phyloP scores from a whole-genome alignment of 2,888 invertebrate species.

The Cryptosula pallasiana region DNA sequence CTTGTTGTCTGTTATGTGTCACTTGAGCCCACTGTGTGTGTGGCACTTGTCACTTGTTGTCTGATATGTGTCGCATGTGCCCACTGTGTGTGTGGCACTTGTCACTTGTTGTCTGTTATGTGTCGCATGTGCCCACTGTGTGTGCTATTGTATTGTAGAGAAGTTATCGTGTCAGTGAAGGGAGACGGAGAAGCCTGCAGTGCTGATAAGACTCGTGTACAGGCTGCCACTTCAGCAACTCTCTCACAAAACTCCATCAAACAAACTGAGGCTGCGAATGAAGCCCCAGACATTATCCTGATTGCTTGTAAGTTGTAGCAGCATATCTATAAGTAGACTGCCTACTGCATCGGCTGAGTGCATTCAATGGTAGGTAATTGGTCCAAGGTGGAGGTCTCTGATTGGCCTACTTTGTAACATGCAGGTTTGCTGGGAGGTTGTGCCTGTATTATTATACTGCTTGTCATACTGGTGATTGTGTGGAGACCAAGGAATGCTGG shows the following conservation, averaged over 20 bases:
- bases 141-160: slow-evolving; percentile 32
- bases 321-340: too few relatives aligned
- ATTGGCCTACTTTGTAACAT: too few relatives aligned
- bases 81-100: too few relatives aligned
- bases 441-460: slow-evolving; percentile 37
- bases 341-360: too few relatives aligned
- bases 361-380: too few relatives aligned
- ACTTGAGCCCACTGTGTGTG: too few relatives aligned
- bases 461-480: slow-evolving; percentile 46
- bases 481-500: slow-evolving; percentile 46
- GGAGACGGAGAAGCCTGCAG: slow-evolving; percentile 39
- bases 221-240: slow-evolving; percentile 38
- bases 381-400: too few relatives aligned
- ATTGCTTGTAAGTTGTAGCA: slow-evolving; percentile 36
- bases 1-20: too few relatives aligned
- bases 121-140: too few relatives aligned
- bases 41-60: too few relatives aligned
- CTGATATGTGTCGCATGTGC: too few relatives aligned
- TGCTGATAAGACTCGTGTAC: slow-evolving; percentile 34
- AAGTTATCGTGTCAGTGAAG: slow-evolving; percentile 42
- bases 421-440: slow-evolving; percentile 45
- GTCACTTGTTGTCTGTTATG: too few relatives aligned
- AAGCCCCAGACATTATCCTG: slow-evolving; percentile 48
- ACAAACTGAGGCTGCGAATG: slow-evolving; percentile 35
- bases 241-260: slow-evolving; percentile 39